phyloP scores from a whole-genome alignment of 1,140 invertebrate genomes.

The Elymnias hypermnestra region DNA sequence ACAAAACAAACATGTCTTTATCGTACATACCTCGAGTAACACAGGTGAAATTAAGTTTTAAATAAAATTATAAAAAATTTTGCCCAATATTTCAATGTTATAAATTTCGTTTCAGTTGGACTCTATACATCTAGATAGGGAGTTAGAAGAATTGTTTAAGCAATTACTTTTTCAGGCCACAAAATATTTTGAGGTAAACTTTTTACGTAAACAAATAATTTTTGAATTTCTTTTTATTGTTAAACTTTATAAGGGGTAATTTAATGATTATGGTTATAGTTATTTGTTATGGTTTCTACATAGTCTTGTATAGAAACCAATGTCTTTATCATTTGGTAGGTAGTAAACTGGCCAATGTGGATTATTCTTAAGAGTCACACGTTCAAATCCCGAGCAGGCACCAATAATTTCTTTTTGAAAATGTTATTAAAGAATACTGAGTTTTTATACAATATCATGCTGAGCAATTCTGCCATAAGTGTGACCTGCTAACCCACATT shows the following conservation, averaged over 20 bases:
- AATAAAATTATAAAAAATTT: background rate
- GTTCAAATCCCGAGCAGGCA: too few relatives aligned
- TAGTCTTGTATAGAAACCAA: too few relatives aligned
- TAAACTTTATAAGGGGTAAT: background rate
- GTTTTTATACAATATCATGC: too few relatives aligned
- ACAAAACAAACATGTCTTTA: constrained; percentile 37
- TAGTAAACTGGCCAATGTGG: too few relatives aligned
- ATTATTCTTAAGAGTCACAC: too few relatives aligned
- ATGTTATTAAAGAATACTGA: too few relatives aligned
- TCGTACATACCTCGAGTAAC: constrained; percentile 62
- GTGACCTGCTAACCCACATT: too few relatives aligned
- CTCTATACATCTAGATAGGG: constrained; percentile 75
- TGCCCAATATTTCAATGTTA: constrained; percentile 5
- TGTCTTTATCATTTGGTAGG: too few relatives aligned
- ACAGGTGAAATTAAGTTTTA: constrained; percentile 35
- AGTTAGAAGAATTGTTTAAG: constrained; percentile 76
- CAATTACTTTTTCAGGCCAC: constrained; percentile 73
- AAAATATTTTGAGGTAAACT: constrained; percentile 73
- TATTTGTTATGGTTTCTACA: too few relatives aligned
- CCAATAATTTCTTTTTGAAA: too few relatives aligned
- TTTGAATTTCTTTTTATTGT: background rate
- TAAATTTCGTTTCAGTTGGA: constrained; percentile 70
- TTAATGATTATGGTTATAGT: too few relatives aligned
- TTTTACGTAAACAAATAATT: background rate
- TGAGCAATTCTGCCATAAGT: too few relatives aligned